Conservation (phyloP, 2,113 vertebrate genomes). For the Rhinoderma darwinii region DNA sequence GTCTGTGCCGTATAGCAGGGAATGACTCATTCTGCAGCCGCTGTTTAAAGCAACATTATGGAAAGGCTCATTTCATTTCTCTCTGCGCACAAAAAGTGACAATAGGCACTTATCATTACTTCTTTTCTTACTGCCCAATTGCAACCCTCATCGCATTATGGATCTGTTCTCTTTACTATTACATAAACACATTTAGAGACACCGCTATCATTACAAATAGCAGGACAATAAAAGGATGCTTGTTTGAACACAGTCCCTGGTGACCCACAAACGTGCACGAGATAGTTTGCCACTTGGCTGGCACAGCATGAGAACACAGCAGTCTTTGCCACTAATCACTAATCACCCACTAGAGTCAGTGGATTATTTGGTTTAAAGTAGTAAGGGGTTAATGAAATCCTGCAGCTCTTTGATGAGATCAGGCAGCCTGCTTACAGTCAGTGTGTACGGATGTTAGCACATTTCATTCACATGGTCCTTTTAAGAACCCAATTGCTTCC, state of each 20-base stretch:
- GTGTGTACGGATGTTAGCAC: constrained; percentile 41
- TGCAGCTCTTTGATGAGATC: constrained; percentile 48
- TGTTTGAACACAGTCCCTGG: background rate
- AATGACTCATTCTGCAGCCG: constrained; percentile 14
- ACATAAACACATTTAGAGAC: constrained; percentile 3
- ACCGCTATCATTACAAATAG: constrained; percentile 25
- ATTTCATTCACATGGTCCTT: constrained; percentile 28
- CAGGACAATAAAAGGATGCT: constrained; percentile 23
- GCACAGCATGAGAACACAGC: constrained; percentile 23
- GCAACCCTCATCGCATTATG: background rate
- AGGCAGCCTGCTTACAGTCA: constrained; percentile 16
- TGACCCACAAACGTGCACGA: constrained; percentile 21
- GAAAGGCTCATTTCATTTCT: constrained; percentile 28
- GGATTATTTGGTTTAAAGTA: constrained; percentile 32
- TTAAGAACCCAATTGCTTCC: constrained; percentile 56
- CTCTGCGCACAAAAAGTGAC: constrained; percentile 8
- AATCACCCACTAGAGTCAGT: constrained; percentile 20
- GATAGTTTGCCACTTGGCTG: constrained; percentile 13
- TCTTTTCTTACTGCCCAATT: constrained; percentile 12
- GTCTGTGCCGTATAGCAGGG: background rate
- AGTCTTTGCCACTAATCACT: constrained; percentile 31
- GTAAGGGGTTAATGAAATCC: constrained; percentile 52
- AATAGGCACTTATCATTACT: constrained; percentile 29
- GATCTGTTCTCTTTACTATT: background rate
- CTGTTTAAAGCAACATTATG: constrained; percentile 25